phyloP scores from a whole-genome alignment of 2,113 vertebrate genomes.

The Triplophysa rosa region DNA sequence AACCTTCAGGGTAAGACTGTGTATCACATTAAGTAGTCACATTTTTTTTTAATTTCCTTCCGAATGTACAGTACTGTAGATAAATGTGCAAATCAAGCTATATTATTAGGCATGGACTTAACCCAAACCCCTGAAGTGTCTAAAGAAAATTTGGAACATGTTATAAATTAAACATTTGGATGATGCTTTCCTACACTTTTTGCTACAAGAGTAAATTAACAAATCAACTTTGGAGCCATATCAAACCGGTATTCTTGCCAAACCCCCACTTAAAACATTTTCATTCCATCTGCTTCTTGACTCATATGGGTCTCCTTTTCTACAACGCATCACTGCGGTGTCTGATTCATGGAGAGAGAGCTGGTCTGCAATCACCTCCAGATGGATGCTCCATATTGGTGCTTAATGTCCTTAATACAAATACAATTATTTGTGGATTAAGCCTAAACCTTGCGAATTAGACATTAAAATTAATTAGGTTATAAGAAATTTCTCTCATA shows the following conservation, averaged over 20 bases:
- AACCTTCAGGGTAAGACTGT: background rate
- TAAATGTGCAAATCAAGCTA: conserved; percentile 2
- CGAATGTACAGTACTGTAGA: background rate
- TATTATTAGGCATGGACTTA: background rate
- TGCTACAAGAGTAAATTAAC: conserved; percentile 23
- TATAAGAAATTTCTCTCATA: background rate
- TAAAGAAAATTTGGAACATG: conserved; percentile 6
- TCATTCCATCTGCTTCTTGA: conserved; percentile 32
- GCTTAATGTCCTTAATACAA: conserved; percentile 1
- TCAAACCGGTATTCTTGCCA: background rate
- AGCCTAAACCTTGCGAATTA: background rate
- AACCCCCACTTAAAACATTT: conserved; percentile 29
- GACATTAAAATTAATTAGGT: conserved; percentile 11
- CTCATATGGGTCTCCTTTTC: conserved; percentile 23
- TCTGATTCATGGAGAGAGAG: background rate
- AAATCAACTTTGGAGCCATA: conserved; percentile 23
- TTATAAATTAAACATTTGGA: background rate
- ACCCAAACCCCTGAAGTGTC: background rate
- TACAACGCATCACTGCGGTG: background rate
- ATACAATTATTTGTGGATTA: conserved; percentile 3
- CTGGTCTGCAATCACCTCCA: conserved; percentile 10
- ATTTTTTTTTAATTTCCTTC: background rate
- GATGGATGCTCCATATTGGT: conserved; percentile 25
- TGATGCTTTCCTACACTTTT: background rate
- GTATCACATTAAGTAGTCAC: too few species aligned